Base-by-base conservation (phyloP, 1,140 invertebrate genomes). In the Caenorhabditis latens region DNA sequence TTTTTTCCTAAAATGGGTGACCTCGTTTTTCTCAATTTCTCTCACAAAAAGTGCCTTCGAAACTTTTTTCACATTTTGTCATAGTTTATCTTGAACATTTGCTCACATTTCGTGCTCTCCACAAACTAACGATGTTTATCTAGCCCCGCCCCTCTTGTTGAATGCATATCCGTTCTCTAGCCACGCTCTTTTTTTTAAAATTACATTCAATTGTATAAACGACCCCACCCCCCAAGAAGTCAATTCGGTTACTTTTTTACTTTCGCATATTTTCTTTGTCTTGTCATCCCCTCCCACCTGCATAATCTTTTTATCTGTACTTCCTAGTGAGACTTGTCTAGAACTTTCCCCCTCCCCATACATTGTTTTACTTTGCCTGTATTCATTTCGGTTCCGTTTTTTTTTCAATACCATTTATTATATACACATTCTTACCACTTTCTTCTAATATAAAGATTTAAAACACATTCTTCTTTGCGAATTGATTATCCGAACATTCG, bases 31-130 rank as follows among this genome's bases (percentile, higher is more conserved):
- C 9, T n/a, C 6, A 13, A 79, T 19, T 50, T 50, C 71, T 79
- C 71, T 21, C 32, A 79, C 65, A 79, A 50, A 79, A 79, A 43
- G 67, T 75, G 67, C 67, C 67, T 75, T 75, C 67, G 4, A 50
- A 9, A 24, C 21, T 79, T 50, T 48, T 21, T 79, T n/a, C 19
- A 79, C 43, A 79, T 53, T 79, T 79, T 79, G 71, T 79, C 71
- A 79, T 79, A 79, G 43, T 79, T 79, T 63, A 32, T 63, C 24
- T 79, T 50, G 13, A 16, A 5, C 42, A 50, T 50, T 50, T 79
- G 71, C 46, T 79, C 46, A 50, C 71, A n/a, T 11, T 46, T 4
- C n/a, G 6, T 24, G 14, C 32, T 21, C n/a, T 24, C 19, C 57
- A 9, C 16, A 19, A 8, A 67, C 63, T 67, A 67, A 67, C 63